Evolutionary conservation across 2,888 invertebrate genomes (phyloP), one percentile per base, ranked within the genome.

Genomic region (Blomia tropicalis): DNA sequence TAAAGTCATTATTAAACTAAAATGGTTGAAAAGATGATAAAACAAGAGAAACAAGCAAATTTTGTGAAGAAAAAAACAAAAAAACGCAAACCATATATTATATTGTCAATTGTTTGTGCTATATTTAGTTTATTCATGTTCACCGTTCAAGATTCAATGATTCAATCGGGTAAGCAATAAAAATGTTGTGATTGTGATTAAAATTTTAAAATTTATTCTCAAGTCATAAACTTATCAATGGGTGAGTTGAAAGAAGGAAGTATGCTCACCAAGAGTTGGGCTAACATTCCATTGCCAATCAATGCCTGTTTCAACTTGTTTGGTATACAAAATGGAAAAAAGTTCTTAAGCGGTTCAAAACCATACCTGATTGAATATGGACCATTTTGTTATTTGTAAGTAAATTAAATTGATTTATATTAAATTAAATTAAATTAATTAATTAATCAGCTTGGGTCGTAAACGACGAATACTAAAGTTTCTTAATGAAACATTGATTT

Each of bases 51-150:
- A n/a, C n/a, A n/a, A n/a, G n/a, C n/a, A n/a, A n/a, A n/a, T n/a
- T n/a, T n/a, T n/a, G n/a, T n/a, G n/a, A n/a, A n/a, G n/a, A n/a
- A n/a, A n/a, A n/a, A n/a, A n/a, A n/a, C n/a, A n/a, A n/a, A n/a
- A n/a, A n/a, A n/a, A n/a, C n/a, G n/a, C n/a, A n/a, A n/a, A n/a
- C n/a, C n/a, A n/a, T n/a, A n/a, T n/a, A n/a, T n/a, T n/a, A n/a
- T n/a, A n/a, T n/a, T n/a, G n/a, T n/a, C n/a, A n/a, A n/a, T n/a
- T n/a, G n/a, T n/a, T n/a, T n/a, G n/a, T n/a, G n/a, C n/a, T n/a
- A n/a, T n/a, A n/a, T n/a, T 41, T n/a, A 41, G 41, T 41, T n/a
- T 41, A 14, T 41, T 47, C 51, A 47, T 47, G 51, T 47, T 47
- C n/a, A 7, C n/a, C 22, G 23, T 7, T 11, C 51, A 47, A 27